phyloP scores from a whole-genome alignment of 2,888 invertebrate genomes.

The Idaea aversata region DNA sequence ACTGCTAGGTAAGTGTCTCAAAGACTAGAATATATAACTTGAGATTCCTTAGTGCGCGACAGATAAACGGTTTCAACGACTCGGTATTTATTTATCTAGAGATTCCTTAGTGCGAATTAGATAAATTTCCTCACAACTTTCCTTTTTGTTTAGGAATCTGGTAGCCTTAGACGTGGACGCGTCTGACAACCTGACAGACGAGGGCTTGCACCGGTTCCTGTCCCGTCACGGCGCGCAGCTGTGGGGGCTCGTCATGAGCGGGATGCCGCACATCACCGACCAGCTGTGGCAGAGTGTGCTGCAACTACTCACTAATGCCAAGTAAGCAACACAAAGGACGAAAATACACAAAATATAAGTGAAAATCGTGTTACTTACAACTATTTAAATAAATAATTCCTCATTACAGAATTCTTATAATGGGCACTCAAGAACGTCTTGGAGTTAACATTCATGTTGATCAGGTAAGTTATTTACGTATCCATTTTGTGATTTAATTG shows the following conservation, averaged over 20 bases:
- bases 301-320: slow-evolving; percentile 93
- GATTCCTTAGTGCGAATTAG: slow-evolving; percentile 97
- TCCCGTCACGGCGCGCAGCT: slow-evolving; percentile 94
- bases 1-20: slow-evolving; percentile 78
- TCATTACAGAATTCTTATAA: slow-evolving; percentile 91
- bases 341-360: not conserved
- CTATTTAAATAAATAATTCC: not conserved
- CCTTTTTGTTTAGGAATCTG: slow-evolving; percentile 76
- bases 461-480: slow-evolving; percentile 67
- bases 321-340: slow-evolving; percentile 80
- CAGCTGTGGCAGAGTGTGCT: slow-evolving; percentile 98
- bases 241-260: slow-evolving; percentile 92
- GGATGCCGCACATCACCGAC: slow-evolving; percentile 99
- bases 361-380: not conserved
- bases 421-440: slow-evolving; percentile 98
- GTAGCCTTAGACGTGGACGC: slow-evolving; percentile 95
- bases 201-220: slow-evolving; percentile 94
- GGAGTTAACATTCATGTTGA: slow-evolving; percentile 98
- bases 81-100: slow-evolving; percentile 89
- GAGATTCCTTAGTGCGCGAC: not conserved
- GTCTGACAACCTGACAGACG: slow-evolving; percentile 97
- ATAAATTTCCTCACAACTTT: slow-evolving; percentile 81
- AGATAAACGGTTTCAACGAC: slow-evolving; percentile 95
- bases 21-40: slow-evolving; percentile 74
- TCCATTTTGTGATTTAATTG: not conserved